A percentile compares a stretch with the other conserved stretches of the same genome.
Conservation (phyloP, 1,140 invertebrate genomes). For the Eurytemora carolleeae region DNA sequence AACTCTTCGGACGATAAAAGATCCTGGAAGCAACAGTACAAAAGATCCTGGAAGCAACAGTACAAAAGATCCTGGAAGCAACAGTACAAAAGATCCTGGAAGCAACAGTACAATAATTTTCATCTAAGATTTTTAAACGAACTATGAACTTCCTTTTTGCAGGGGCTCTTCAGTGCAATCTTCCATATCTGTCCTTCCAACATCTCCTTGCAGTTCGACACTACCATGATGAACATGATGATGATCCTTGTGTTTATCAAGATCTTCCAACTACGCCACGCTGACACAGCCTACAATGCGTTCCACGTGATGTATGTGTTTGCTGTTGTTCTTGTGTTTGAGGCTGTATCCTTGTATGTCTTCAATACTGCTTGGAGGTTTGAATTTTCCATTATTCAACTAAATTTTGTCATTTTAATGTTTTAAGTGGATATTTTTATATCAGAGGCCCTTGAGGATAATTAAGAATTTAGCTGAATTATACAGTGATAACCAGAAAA, state of each 20-base stretch:
- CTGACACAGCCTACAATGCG: neutral
- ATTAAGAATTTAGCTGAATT: no score
- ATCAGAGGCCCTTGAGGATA: no score
- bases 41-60: neutral
- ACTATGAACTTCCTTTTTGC: no score
- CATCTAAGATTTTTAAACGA: no score
- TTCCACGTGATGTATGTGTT: neutral
- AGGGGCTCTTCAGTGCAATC: slow-evolving; percentile 61
- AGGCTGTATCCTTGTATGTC: neutral
- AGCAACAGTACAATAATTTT: neutral
- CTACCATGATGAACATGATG: slow-evolving; percentile 81
- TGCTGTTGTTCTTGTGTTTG: neutral
- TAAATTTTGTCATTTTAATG: no score
- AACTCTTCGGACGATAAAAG: neutral
- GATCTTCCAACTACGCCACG: slow-evolving; percentile 62
- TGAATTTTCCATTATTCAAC: no score
- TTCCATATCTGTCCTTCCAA: slow-evolving; percentile 74
- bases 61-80: neutral
- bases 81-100: neutral
- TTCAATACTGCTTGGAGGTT: no score
- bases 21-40: neutral
- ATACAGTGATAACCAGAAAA: no score
- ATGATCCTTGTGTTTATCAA: slow-evolving; percentile 66
- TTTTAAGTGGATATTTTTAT: no score
- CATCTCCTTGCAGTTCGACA: slow-evolving; percentile 79